These are phyloP conservation scores for Drosophila bocqueti DNA, from an alignment of 1,140 invertebrate genomes.

Conservation along the genomic window DNA sequence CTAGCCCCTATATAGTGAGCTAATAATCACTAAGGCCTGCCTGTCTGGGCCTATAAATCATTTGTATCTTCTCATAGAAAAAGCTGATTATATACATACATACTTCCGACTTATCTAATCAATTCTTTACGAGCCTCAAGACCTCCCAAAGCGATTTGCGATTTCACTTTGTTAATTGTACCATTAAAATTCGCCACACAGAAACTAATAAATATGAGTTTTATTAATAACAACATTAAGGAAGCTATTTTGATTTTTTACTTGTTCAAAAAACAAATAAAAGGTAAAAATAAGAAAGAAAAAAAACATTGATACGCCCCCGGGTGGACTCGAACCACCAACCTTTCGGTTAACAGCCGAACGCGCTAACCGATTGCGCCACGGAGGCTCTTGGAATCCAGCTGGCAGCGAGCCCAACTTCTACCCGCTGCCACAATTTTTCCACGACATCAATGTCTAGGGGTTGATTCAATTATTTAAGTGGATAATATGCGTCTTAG, in stretches of 20 bases:
- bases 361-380: conserved; percentile 93
- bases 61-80: neutral
- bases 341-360: conserved; percentile 93
- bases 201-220: conserved; percentile 13
- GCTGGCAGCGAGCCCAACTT: neutral
- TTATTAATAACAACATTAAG: conserved; percentile 15
- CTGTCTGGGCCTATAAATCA: conserved; percentile 7
- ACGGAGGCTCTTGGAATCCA: conserved; percentile 87
- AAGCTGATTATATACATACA: neutral
- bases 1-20: conserved; percentile 7
- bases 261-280: too few species aligned
- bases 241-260: conserved; percentile 10
- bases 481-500: conserved; percentile 6
- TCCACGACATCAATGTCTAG: conserved; percentile 5
- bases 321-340: conserved; percentile 94
- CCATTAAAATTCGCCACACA: conserved; percentile 35
- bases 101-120: conserved; percentile 34
- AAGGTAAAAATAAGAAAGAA: neutral
- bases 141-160: conserved; percentile 25
- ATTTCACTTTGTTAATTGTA: conserved; percentile 26
- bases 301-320: conserved; percentile 81
- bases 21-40: conserved; percentile 1
- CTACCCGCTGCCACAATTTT: neutral
- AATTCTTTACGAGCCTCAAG: neutral
- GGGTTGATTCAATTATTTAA: conserved; percentile 25